Evolutionary conservation across 2,888 invertebrate genomes (phyloP).

Genomic region (Girardia tigrina): DNA sequence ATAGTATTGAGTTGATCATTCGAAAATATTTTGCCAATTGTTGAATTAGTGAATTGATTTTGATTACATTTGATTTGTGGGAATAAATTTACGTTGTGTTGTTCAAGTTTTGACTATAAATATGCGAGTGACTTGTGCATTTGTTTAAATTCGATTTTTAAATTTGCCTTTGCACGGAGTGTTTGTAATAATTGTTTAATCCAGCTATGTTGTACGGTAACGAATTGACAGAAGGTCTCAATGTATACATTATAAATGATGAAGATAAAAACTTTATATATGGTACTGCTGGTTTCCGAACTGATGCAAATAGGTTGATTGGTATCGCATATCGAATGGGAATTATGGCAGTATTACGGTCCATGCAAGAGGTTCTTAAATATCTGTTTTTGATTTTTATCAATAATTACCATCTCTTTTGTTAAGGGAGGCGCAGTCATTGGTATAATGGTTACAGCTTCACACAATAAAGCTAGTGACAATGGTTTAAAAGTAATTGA

Average conservation of each 20-base stretch:
- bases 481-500: conserved; percentile 92
- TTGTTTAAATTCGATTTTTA: neutral
- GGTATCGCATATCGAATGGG: conserved; percentile 87
- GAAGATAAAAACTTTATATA: conserved; percentile 41
- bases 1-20: neutral
- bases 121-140: neutral
- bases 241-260: neutral
- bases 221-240: neutral
- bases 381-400: neutral
- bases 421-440: conserved; percentile 47
- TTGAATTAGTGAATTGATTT: neutral
- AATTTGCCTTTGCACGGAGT: neutral
- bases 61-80: neutral
- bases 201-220: neutral
- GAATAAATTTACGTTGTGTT: neutral
- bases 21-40: neutral
- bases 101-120: neutral
- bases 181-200: neutral
- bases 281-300: conserved; percentile 54
- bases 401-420: neutral
- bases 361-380: conserved; percentile 52
- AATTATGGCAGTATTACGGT: conserved; percentile 71
- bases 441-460: conserved; percentile 95
- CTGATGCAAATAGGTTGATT: conserved; percentile 57
- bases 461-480: conserved; percentile 87